Evolutionary conservation across 1,140 invertebrate species (phyloP), one percentile per base, ranked within the genome.

Genomic region (Zaprionus lachaisei): DNA sequence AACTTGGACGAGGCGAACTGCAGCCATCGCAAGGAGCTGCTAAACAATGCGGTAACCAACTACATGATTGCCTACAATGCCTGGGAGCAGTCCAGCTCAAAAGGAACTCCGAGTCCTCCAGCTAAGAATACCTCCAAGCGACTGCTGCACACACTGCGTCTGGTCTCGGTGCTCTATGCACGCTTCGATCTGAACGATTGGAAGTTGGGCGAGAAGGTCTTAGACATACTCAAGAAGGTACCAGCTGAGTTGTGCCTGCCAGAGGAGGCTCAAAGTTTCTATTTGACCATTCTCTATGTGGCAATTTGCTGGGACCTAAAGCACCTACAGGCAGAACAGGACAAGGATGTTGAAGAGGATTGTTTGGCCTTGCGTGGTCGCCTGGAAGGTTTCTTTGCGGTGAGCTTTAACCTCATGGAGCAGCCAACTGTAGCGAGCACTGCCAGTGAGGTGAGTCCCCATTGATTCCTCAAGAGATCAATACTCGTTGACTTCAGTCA

Each of bases 261-360:
- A 2, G 1, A 7, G 0, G 49, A 47, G 37, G 37, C 57, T 4
- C 1, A 47, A 14, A 0, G 3, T 2, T 67, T 73, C 2, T 81
- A 84, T 28, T 38, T 81, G 41, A 24, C 58, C n/a, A 41, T 68
- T 1, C 15, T 70, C 17, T 89, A 66, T 22, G 17, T 71, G 1
- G 28, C 49, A 5, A 22, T 87, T 0, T 20, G 9, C 28, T 87
- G 83, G 83, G 71, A 80, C 14, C 38, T 86, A 5, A 58, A 24
- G 2, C 63, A n/a, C 3, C 5, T 62, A 2, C 34, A 26, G 15
- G 20, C 24, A 2, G 11, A 24, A 1, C 0, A 47, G 4, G 31
- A 14, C 0, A 0, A 34, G 14, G 37, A 58, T 44, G 24, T 75
- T 4, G 22, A 34, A 4, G 24, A 28, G 0, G 51, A 51, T 0